Percentiles rank a stretch among this genome's conserved stretches.
Conservation (phyloP, 2,888 invertebrate genomes). For the Agrochola litura region DNA sequence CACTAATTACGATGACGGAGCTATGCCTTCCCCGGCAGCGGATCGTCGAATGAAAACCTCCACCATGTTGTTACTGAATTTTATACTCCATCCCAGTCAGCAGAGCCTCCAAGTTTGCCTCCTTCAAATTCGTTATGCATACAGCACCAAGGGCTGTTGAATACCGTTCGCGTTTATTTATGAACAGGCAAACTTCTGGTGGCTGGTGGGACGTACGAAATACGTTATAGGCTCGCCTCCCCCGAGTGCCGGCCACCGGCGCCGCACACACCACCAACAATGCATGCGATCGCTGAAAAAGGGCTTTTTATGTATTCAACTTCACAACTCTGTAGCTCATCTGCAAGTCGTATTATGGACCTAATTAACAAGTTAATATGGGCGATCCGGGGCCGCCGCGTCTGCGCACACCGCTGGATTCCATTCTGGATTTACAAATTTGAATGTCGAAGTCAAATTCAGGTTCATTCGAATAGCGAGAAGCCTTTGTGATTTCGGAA, state of each 20-base stretch:
- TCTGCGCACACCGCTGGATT: conserved; percentile 83
- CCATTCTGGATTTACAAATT: conserved; percentile 69
- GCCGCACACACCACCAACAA: conserved; percentile 81
- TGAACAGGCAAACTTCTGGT: conserved; percentile 91
- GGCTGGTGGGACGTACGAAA: conserved; percentile 89
- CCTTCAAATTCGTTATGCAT: conserved; percentile 91
- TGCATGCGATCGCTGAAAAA: conserved; percentile 91
- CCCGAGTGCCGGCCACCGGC: conserved; percentile 73
- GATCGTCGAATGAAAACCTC: conserved; percentile 90
- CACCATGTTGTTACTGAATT: conserved; percentile 91
- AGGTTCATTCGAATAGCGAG: conserved; percentile 66
- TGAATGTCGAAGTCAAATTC: conserved; percentile 65
- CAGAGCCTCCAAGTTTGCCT: conserved; percentile 91
- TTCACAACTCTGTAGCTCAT: conserved; percentile 93
- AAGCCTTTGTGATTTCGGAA: conserved; percentile 70
- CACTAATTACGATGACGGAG: conserved; percentile 86
- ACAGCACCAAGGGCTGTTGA: conserved; percentile 92
- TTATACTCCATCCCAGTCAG: conserved; percentile 90
- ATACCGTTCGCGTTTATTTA: conserved; percentile 91
- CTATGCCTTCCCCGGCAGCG: conserved; percentile 89
- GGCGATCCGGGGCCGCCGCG: conserved; percentile 92
- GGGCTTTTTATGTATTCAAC: conserved; percentile 93
- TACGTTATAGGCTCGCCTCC: conserved; percentile 87
- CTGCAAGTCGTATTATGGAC: conserved; percentile 97
- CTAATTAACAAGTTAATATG: conserved; percentile 98